Evolutionary conservation across 2,888 invertebrate genomes (phyloP), one percentile per base, ranked within the genome.

Genomic region (Orchestes rusci): DNA sequence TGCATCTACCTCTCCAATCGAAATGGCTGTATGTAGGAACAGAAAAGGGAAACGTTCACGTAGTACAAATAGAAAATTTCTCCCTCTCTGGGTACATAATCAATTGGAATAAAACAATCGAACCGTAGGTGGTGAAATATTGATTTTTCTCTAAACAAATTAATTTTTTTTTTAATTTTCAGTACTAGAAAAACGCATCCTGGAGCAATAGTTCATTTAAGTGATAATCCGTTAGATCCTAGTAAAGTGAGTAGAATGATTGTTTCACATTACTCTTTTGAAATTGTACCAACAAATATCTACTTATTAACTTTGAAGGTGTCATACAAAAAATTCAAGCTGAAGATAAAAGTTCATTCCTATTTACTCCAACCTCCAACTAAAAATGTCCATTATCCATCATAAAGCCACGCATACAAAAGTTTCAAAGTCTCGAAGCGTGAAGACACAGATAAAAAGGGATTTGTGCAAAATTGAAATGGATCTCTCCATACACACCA

Each of bases 71-170:
- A 61, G 96, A 96, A 73, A 84, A 86, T 60, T 99, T 99, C 75
- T 78, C 82, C 63, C 81, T 99, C 61, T 95, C 95, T 65, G 95
- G 96, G 54, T 99, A 99, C 76, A 82, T 95, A 71, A 94, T 99
- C 77, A 96, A 97, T 79, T 99, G 99, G 99, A 99, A 99, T 77
- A 99, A 99, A 76, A 94, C 96, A 62, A 97, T 99, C 71, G 99
- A 97, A 82, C 79, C 95, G 95, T 97, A 74, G 87, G 91, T 87
- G 16, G 31, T n/a, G 27, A 8, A 16, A n/a, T 8, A n/a, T 10
- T 19, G 19, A 10, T 20, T 15, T 34, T 10, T 10, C 16, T 31
- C 17, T 10, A 7, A 20, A 44, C 42, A 38, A 44, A 34, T 37
- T 38, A 35, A 10, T 44, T 46, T 58, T 56, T 46, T 55, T 56